A percentile compares a stretch with the other conserved stretches of the same genome.
Evolutionary conservation across 2,113 vertebrate species (phyloP).

Genomic region (Echinops telfairi): DNA sequence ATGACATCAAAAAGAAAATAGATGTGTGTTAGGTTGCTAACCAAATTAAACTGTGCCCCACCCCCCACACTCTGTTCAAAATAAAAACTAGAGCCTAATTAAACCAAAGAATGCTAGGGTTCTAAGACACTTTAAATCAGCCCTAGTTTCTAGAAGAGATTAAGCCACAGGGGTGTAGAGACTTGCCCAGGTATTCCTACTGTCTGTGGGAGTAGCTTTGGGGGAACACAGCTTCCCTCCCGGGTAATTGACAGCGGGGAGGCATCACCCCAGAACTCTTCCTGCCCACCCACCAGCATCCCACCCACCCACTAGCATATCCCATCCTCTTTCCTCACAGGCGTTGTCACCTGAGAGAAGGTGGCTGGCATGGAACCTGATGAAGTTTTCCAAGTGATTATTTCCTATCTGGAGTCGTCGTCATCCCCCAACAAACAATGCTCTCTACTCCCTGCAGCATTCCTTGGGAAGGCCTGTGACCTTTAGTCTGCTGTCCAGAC

Average conservation of each 20-base stretch:
- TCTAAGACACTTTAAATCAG: not conserved
- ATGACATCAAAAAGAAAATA: conserved; percentile 72
- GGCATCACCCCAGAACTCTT: too few relatives aligned
- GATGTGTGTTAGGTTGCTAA: conserved; percentile 61
- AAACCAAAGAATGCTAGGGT: conserved; percentile 35
- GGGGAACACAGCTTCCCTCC: not conserved
- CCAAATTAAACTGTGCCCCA: conserved; percentile 46
- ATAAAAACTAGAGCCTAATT: conserved; percentile 63
- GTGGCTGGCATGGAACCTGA: not conserved
- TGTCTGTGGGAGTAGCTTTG: not conserved
- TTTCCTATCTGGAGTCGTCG: not conserved
- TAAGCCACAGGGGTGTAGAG: not conserved
- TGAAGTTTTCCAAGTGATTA: not conserved
- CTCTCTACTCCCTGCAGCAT: not conserved
- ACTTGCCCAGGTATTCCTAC: not conserved
- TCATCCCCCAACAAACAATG: too few relatives aligned
- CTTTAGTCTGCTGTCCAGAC: not conserved
- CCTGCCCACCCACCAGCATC: too few relatives aligned
- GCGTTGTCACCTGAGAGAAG: not conserved
- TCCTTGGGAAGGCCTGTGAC: not conserved
- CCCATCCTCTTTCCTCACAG: not conserved
- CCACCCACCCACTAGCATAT: too few relatives aligned
- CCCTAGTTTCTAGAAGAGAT: not conserved
- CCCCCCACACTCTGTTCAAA: conserved; percentile 11
- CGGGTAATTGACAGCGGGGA: not conserved